phyloP scores from a whole-genome alignment of 2,888 invertebrate genomes.

The Ophion ventricosus region DNA sequence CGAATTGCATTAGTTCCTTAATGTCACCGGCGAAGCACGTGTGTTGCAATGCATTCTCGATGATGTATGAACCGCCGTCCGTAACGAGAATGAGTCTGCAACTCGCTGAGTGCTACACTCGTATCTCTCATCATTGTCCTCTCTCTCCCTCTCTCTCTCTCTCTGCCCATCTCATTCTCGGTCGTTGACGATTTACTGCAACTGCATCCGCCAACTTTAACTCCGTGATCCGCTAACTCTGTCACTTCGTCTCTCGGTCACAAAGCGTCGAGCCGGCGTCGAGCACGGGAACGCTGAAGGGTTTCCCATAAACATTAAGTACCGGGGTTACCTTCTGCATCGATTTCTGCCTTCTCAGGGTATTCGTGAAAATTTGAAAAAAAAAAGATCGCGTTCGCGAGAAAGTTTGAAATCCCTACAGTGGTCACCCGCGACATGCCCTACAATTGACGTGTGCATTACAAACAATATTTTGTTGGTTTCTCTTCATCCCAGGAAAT shows the following conservation, averaged over 20 bases:
- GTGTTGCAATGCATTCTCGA: slow-evolving; percentile 10
- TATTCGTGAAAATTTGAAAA: neutral
- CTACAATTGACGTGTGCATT: neutral
- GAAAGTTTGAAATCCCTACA: neutral
- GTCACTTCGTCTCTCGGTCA: slow-evolving; percentile 70
- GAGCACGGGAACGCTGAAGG: slow-evolving; percentile 34
- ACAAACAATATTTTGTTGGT: slow-evolving; percentile 55
- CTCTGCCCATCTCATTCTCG: slow-evolving; percentile 44
- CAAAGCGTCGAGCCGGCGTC: slow-evolving; percentile 59
- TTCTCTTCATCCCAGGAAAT: slow-evolving; percentile 71
- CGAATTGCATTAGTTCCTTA: slow-evolving; percentile 4
- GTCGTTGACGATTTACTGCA: slow-evolving; percentile 50
- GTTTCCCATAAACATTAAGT: slow-evolving; percentile 14
- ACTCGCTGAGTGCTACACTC: slow-evolving; percentile 42
- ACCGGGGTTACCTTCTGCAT: neutral
- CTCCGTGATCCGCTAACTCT: slow-evolving; percentile 68
- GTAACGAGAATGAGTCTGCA: slow-evolving; percentile 58
- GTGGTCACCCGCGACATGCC: neutral
- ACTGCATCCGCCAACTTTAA: slow-evolving; percentile 60
- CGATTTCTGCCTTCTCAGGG: neutral
- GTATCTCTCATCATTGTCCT: slow-evolving; percentile 28
- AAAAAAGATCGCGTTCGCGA: neutral
- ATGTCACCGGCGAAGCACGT: slow-evolving; percentile 22
- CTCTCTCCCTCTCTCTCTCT: slow-evolving; percentile 28
- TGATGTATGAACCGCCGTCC: slow-evolving; percentile 23